These are phyloP conservation scores for Lemur catta DNA, from an alignment of 2,797 vertebrate genomes.

Conservation along the genomic window DNA sequence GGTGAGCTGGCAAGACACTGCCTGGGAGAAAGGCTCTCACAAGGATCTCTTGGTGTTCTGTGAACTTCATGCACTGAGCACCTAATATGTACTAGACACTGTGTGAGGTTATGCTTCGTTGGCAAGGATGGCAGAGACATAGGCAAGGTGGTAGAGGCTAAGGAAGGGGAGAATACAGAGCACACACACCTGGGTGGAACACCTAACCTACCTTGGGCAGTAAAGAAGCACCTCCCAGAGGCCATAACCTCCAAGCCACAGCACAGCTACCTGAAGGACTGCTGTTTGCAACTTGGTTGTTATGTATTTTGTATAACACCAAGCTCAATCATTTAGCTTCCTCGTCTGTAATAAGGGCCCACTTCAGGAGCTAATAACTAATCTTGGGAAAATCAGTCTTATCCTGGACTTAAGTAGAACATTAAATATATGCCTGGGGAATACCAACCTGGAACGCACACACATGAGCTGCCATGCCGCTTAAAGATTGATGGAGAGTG, in stretches of 20 bases:
- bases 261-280: not conserved
- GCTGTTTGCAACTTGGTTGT: not conserved
- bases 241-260: not conserved
- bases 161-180: not conserved
- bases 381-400: not conserved
- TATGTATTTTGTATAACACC: not conserved
- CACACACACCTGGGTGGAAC: not conserved
- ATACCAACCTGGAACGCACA: not conserved
- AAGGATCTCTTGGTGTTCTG: not conserved
- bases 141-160: not conserved
- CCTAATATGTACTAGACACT: not conserved
- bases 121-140: too few species aligned
- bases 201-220: too few species aligned
- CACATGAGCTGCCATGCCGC: fast-evolving
- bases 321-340: not conserved
- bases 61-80: not conserved
- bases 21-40: not conserved
- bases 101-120: not conserved
- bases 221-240: not conserved
- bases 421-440: not conserved
- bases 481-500: not conserved
- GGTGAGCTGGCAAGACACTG: not conserved
- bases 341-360: not conserved
- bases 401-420: not conserved
- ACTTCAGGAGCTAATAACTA: not conserved